Percentiles rank a stretch among this genome's conserved stretches.
These are phyloP conservation scores for Ceyx melanurus DNA, from an alignment of 2,113 vertebrate species.

Conservation along the genomic window DNA sequence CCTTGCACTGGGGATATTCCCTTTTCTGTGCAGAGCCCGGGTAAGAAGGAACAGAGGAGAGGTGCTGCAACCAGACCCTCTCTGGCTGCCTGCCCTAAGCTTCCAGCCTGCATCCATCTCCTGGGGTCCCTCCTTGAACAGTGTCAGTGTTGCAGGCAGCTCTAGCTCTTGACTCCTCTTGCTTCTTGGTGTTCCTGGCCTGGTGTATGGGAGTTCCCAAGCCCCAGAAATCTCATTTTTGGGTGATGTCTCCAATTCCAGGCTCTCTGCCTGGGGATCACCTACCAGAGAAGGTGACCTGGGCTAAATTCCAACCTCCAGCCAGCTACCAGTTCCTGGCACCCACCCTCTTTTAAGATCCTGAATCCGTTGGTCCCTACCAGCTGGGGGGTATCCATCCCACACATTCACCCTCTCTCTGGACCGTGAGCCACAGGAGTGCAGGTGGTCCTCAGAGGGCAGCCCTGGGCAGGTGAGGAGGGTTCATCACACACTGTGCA, in stretches of 20 bases:
- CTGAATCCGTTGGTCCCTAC: accelerated
- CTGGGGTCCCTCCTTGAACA: neutral
- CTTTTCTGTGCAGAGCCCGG: neutral
- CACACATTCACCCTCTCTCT: accelerated
- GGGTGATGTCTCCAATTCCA: accelerated
- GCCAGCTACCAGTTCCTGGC: neutral
- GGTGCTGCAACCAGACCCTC: neutral
- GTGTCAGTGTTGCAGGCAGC: neutral
- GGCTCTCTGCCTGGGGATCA: neutral
- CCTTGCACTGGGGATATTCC: neutral
- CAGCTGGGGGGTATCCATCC: neutral
- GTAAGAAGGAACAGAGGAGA: neutral
- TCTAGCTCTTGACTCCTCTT: neutral
- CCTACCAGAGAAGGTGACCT: neutral
- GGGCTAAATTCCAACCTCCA: neutral
- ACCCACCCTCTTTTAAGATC: accelerated
- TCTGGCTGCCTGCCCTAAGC: neutral
- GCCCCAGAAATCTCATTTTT: neutral
- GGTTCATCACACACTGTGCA: neutral
- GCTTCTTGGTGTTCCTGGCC: neutral
- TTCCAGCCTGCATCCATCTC: neutral
- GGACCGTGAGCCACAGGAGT: accelerated
- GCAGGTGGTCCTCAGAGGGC: neutral
- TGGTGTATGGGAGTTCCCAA: neutral
- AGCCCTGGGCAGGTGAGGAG: neutral